Evolutionary conservation across 1,140 invertebrate species (phyloP).

Genomic region (Aphaenogaster floridana): DNA sequence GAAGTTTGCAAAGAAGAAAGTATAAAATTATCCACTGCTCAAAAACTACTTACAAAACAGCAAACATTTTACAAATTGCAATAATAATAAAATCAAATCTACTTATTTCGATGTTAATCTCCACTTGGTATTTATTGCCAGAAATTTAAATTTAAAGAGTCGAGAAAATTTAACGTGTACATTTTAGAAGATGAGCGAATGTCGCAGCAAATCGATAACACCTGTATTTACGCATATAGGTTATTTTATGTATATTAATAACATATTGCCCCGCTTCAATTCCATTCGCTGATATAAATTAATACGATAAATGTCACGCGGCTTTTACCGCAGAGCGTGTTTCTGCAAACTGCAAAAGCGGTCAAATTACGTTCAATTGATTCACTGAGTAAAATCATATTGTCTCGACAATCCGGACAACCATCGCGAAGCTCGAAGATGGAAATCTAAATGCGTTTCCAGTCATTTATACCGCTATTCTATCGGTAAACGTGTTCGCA

Average conservation of each 20-base stretch:
- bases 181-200: neutral
- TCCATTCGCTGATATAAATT: constrained; percentile 38
- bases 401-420: neutral
- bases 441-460: constrained; percentile 18
- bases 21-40: constrained; percentile 16
- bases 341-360: neutral
- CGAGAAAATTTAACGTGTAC: neutral
- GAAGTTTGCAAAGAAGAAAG: neutral
- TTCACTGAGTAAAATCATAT: constrained; percentile 3
- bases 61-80: neutral
- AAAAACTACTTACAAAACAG: neutral
- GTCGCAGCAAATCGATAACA: constrained; percentile 7
- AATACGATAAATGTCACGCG: constrained; percentile 38
- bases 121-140: neutral
- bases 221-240: constrained; percentile 17
- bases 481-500: constrained; percentile 4
- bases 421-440: neutral
- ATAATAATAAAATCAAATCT: neutral
- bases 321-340: constrained; percentile 29
- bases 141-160: neutral
- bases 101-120: neutral
- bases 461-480: constrained; percentile 1
- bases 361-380: constrained; percentile 28
- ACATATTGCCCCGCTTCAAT: neutral
- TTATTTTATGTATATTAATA: constrained; percentile 34